These are phyloP conservation scores for Saccostrea glomerata DNA, from an alignment of 1,140 invertebrate species.

Conservation along the genomic window DNA sequence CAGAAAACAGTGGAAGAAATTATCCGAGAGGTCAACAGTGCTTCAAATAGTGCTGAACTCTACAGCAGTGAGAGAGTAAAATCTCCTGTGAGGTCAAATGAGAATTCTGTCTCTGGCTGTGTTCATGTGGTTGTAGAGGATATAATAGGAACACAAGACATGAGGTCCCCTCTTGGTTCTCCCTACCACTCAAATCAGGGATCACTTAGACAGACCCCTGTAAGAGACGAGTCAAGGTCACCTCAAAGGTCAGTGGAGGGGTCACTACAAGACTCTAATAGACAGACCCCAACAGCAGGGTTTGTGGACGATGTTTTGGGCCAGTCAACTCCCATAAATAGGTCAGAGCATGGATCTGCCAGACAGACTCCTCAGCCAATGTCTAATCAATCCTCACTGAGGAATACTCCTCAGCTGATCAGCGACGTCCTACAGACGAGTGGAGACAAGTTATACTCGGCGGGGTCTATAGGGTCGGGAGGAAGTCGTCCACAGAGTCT, in stretches of 20 bases:
- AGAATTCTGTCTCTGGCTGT: slow-evolving; percentile 23
- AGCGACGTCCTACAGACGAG: slow-evolving; percentile 53
- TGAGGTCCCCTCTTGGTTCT: slow-evolving; percentile 37
- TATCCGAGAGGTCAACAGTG: slow-evolving; percentile 37
- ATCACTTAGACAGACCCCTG: slow-evolving; percentile 51
- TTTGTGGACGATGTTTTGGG: slow-evolving; percentile 56
- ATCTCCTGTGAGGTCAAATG: slow-evolving; percentile 1
- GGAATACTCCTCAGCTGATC: slow-evolving; percentile 58
- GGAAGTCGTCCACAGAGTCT: slow-evolving; percentile 62
- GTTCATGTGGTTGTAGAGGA: slow-evolving; percentile 7
- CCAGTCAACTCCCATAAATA: slow-evolving; percentile 50
- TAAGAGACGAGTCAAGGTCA: slow-evolving; percentile 39
- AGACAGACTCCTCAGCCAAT: slow-evolving; percentile 47
- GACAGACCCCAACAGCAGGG: slow-evolving; percentile 52
- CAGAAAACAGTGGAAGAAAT: slow-evolving; percentile 41
- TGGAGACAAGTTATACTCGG: slow-evolving; percentile 63
- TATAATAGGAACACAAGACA: slow-evolving; percentile 8
- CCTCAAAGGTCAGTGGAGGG: slow-evolving; percentile 49
- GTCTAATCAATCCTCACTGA: slow-evolving; percentile 50
- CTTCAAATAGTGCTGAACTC: slow-evolving; percentile 35
- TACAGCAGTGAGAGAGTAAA: neutral
- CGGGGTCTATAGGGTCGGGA: slow-evolving; percentile 28
- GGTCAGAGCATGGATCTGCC: slow-evolving; percentile 47
- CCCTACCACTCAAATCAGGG: slow-evolving; percentile 38
- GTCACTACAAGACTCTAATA: slow-evolving; percentile 51